Evolutionary conservation across 2,797 vertebrate genomes (phyloP).

Genomic region (Babyrousa celebensis): DNA sequence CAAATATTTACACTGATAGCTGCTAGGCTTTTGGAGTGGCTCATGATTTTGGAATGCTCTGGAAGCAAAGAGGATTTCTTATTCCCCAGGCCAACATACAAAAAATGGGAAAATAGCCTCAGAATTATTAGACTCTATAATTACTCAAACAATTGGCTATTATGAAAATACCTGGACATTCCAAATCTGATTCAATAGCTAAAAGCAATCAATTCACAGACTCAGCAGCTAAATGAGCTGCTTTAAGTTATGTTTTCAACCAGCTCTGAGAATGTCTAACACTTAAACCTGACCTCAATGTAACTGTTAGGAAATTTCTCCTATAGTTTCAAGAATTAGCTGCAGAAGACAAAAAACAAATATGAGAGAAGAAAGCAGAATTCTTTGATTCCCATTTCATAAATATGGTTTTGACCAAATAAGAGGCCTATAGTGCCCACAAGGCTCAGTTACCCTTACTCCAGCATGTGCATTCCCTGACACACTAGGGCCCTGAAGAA

Average conservation of each 20-base stretch:
- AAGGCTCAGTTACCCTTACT: too few species aligned
- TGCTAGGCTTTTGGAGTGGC: not conserved
- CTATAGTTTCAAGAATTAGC: not conserved
- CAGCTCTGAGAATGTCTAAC: not conserved
- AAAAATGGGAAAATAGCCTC: not conserved
- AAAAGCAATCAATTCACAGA: not conserved
- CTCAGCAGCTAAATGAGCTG: not conserved
- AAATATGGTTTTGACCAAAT: not conserved
- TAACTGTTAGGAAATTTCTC: not conserved
- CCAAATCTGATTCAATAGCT: not conserved
- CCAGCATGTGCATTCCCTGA: too few species aligned
- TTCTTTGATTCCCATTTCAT: not conserved
- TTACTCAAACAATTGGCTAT: not conserved
- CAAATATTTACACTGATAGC: not conserved
- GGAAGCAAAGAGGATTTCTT: not conserved
- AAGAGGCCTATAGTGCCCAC: not conserved
- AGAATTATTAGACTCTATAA: not conserved
- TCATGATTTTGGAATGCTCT: not conserved
- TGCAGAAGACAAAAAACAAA: not conserved
- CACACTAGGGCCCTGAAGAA: too few species aligned
- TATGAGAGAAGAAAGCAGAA: not conserved
- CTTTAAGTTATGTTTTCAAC: not conserved
- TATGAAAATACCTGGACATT: constrained; percentile 5
- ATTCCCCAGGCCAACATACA: not conserved
- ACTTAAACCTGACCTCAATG: not conserved